A percentile compares a stretch with the other conserved stretches of the same genome.
phyloP scores from a whole-genome alignment of 2,888 invertebrate species.

The Scaptomyza tumidula region DNA sequence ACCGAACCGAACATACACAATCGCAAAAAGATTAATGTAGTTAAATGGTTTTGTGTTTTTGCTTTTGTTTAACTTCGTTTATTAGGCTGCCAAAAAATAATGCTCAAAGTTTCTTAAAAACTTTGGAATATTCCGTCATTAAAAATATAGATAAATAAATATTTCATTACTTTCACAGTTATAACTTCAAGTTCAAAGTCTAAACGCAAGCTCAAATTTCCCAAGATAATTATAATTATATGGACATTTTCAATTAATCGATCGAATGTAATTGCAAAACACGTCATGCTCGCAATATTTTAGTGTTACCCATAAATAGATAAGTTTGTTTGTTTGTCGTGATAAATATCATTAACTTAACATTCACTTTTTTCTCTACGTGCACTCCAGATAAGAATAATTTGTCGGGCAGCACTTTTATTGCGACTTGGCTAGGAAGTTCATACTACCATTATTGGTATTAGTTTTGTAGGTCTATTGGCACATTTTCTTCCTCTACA shows the following conservation, averaged over 20 bases:
- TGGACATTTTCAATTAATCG: background rate
- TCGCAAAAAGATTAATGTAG: slow-evolving; percentile 3
- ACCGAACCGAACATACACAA: background rate
- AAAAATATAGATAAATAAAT: too few species aligned
- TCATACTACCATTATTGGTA: background rate
- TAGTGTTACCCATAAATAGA: background rate
- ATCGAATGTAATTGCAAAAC: background rate
- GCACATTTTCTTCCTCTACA: background rate
- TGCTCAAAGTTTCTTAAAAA: too few species aligned
- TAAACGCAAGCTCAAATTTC: background rate
- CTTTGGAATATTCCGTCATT: background rate
- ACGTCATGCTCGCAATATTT: background rate
- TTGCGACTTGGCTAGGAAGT: background rate
- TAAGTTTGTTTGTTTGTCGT: too few species aligned
- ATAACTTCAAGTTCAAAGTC: background rate
- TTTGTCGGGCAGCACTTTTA: background rate
- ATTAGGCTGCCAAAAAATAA: too few species aligned
- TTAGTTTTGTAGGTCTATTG: background rate
- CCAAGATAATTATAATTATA: background rate
- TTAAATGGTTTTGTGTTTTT: background rate
- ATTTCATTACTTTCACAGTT: too few species aligned
- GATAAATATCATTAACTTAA: slow-evolving; percentile 3
- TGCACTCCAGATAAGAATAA: slow-evolving; percentile 25
- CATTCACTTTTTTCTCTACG: background rate
- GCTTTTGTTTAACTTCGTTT: background rate